A percentile compares a stretch with the other conserved stretches of the same genome.
These are phyloP conservation scores for Cerceris rybyensis DNA, from an alignment of 2,888 invertebrate genomes.

Conservation along the genomic window DNA sequence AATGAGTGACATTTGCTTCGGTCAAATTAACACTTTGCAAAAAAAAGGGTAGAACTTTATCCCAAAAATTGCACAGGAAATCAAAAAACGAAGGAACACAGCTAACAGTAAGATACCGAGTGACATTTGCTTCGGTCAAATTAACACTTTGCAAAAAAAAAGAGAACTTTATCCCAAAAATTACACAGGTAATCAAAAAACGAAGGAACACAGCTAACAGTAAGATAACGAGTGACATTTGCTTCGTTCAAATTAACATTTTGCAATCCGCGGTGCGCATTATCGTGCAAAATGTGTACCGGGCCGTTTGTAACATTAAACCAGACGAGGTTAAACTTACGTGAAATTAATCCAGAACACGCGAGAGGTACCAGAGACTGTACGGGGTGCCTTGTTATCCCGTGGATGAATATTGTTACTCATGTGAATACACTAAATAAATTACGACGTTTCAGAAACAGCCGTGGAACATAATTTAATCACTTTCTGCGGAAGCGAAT, in stretches of 20 bases:
- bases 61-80: too few species aligned
- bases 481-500: conserved; percentile 56
- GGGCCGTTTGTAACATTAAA: conserved; percentile 49
- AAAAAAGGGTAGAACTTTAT: too few species aligned
- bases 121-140: too few species aligned
- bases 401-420: conserved; percentile 63
- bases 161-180: too few species aligned
- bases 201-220: too few species aligned
- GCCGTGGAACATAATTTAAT: conserved; percentile 65
- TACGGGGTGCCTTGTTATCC: conserved; percentile 47
- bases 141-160: too few species aligned
- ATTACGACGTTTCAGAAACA: conserved; percentile 67
- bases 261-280: neutral
- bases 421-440: conserved; percentile 68
- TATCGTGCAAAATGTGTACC: conserved; percentile 33
- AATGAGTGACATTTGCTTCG: too few species aligned
- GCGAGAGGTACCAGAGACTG: conserved; percentile 17
- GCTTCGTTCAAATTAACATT: neutral
- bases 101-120: too few species aligned
- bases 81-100: too few species aligned
- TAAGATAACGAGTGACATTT: too few species aligned
- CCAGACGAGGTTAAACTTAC: conserved; percentile 60
- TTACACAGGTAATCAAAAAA: too few species aligned
- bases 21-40: too few species aligned
- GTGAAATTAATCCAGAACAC: conserved; percentile 63